These are phyloP conservation scores for Philhelius pedissequus DNA, from an alignment of 2,888 invertebrate species.

Conservation along the genomic window DNA sequence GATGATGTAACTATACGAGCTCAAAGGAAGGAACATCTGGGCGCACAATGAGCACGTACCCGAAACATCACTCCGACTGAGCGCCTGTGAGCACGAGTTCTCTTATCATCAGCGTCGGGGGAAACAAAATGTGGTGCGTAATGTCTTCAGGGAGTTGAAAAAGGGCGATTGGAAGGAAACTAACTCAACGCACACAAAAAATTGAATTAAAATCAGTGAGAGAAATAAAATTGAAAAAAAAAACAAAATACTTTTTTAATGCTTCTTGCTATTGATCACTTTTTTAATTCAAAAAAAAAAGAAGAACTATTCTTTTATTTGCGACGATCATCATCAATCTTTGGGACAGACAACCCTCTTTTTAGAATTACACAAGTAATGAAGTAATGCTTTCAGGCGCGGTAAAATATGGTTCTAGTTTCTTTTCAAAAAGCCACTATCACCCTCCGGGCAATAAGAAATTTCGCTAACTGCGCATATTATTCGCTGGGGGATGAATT, in stretches of 20 bases:
- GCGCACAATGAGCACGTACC: constrained; percentile 64
- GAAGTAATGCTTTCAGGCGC: not conserved
- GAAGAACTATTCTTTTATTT: not conserved
- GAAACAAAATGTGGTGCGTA: constrained; percentile 36
- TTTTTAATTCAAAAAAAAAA: constrained; percentile 37
- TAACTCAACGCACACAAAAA: constrained; percentile 30
- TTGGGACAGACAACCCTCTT: constrained; percentile 54
- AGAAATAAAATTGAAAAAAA: not conserved
- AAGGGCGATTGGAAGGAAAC: constrained; percentile 11
- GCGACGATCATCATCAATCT: constrained; percentile 48
- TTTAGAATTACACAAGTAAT: constrained; percentile 7
- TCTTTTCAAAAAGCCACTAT: not conserved
- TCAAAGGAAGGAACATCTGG: constrained; percentile 60
- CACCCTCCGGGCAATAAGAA: constrained; percentile 44
- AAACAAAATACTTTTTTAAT: not conserved
- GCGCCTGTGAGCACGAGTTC: constrained; percentile 49
- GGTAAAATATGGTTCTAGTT: not conserved
- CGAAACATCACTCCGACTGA: constrained; percentile 34
- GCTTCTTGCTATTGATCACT: constrained; percentile 53
- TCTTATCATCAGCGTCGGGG: constrained; percentile 20
- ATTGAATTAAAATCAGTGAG: constrained; percentile 58
- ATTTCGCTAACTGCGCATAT: constrained; percentile 44
- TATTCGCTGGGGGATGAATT: constrained; percentile 8
- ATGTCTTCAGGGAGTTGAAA: constrained; percentile 58
- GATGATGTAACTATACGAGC: constrained; percentile 21